Base-by-base conservation (phyloP, 1,140 invertebrate species). In the Drosophila subobscura region DNA sequence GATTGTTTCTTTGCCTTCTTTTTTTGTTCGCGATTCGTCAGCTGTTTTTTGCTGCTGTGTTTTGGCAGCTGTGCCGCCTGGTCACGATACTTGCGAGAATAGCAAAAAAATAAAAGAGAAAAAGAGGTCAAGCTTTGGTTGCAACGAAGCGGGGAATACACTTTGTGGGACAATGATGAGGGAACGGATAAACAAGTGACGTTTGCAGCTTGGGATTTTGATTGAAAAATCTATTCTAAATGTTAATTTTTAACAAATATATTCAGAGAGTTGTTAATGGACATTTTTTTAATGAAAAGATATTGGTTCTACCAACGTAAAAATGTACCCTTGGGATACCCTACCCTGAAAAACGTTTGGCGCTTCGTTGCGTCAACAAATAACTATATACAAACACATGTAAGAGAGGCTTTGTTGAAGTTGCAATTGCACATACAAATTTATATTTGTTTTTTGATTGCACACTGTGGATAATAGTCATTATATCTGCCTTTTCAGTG, bases 31-130 rank as follows among this genome's bases (percentile, higher is more conserved):
- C 23, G 20, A 44, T 64, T 60, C 33, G 29, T 42, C 25, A 20
- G 49, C 4, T 37, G n/a, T 56, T 42, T 42, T 65, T 12, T 12
- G 33, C 4, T 37, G 49, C 2, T 37, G 8, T 52, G 22, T 47
- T 65, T 65, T 16, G 53, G 44, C 54, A 56, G 44, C 29, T 42
- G 63, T 7, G 40, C 12, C 55, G 45, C 5, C 12, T 50, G 44
- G 45, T 57, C 57, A 70, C 70, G 72, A 77, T 53, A 72, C 23
- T 29, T 50, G 47, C 51, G 16, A 46, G 59, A 65, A 59, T 42
- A 70, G 70, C 47, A 51, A 41, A 37, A 22, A 46, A 55, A 44
- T 20, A 29, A 12, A 25, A 44, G 5, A 33, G 23, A 50, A 50
- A 50, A 33, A 23, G 25, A 5, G 8, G 16, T 22, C 29, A 10